These are phyloP conservation scores for Meleagris gallopavo DNA, from an alignment of 2,113 vertebrate species.

Conservation along the genomic window DNA sequence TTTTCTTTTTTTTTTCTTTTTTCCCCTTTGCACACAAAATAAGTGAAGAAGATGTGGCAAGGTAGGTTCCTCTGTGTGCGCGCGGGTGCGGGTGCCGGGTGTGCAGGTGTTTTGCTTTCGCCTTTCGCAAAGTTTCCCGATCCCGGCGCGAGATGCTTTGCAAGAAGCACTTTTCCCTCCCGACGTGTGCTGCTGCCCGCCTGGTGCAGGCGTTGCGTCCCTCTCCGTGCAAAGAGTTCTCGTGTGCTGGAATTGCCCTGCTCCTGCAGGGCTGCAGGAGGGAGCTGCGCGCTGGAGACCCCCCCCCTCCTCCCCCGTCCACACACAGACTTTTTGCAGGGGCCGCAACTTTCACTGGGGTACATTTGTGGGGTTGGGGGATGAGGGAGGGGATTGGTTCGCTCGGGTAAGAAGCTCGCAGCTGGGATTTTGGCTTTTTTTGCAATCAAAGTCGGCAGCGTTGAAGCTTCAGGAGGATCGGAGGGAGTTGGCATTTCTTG, in stretches of 20 bases:
- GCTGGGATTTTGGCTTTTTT: constrained; percentile 51
- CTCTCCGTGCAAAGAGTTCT: constrained; percentile 64
- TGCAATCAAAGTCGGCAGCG: constrained; percentile 51
- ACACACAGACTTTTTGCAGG: too few species aligned
- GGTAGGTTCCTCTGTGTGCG: constrained; percentile 76
- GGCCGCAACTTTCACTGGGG: too few species aligned
- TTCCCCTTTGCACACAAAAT: constrained; percentile 67
- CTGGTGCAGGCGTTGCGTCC: constrained; percentile 1
- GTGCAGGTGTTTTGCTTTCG: constrained; percentile 67
- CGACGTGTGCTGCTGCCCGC: constrained; percentile 69
- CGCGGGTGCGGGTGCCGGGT: not conserved
- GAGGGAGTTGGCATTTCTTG: constrained; percentile 29
- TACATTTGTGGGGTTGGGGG: constrained; percentile 18
- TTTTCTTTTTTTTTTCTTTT: not conserved
- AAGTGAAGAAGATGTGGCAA: constrained; percentile 83
- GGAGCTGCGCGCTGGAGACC: too few species aligned
- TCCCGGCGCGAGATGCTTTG: constrained; percentile 76
- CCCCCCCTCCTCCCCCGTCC: too few species aligned
- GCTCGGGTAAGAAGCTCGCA: constrained; percentile 43
- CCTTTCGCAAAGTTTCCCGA: constrained; percentile 79
- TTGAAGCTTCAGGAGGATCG: constrained; percentile 31
- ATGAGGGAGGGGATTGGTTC: not conserved
- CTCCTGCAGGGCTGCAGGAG: constrained; percentile 51
- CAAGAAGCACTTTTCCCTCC: constrained; percentile 55
- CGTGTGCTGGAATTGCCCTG: constrained; percentile 58